Conservation (phyloP, 2,888 invertebrate species). For the Dendrolimus houi region DNA sequence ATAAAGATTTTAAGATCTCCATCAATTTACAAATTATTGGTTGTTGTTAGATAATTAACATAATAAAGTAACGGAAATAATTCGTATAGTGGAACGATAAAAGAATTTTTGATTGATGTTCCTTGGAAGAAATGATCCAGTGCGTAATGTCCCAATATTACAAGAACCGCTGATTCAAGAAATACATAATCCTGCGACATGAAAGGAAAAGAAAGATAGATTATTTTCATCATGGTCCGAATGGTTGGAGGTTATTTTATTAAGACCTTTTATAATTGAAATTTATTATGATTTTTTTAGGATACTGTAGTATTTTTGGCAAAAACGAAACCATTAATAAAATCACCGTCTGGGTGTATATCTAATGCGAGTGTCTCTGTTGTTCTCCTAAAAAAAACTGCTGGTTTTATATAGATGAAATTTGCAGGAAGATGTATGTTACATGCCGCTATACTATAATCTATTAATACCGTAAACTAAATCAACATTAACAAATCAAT, state of each 20-base stretch:
- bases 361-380: no score
- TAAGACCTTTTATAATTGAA: background rate
- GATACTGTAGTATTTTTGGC: background rate
- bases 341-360: no score
- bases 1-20: no score
- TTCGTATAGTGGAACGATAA: background rate
- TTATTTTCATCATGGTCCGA: background rate
- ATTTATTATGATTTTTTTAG: background rate
- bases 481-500: no score
- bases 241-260: background rate
- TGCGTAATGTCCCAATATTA: background rate
- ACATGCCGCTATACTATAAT: no score
- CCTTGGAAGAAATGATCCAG: constrained; percentile 9
- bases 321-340: no score
- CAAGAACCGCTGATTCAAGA: background rate
- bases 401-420: no score
- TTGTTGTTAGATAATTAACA: background rate
- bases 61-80: background rate
- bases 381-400: no score
- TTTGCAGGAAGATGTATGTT: no score
- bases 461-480: no score
- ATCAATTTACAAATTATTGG: no score
- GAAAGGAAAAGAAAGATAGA: background rate
- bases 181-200: background rate
- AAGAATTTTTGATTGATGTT: constrained; percentile 2